A percentile compares a stretch with the other conserved stretches of the same genome.
phyloP scores from a whole-genome alignment of 1,140 invertebrate genomes.

The Triops longicaudatus region DNA sequence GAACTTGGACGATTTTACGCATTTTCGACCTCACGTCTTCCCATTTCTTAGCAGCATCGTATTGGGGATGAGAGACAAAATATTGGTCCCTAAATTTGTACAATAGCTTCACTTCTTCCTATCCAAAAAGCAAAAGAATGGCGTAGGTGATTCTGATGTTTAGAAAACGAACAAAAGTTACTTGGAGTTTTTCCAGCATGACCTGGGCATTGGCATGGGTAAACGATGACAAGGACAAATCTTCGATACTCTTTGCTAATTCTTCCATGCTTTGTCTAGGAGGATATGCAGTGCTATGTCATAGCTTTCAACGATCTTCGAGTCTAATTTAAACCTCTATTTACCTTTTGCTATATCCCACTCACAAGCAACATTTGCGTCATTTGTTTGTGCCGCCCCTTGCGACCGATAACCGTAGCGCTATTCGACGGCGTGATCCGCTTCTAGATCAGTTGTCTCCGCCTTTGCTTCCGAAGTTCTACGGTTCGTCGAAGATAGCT shows the following conservation, averaged over 20 bases:
- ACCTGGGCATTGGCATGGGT: not conserved
- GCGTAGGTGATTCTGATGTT: not conserved
- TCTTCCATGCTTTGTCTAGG: not conserved
- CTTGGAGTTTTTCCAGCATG: constrained; percentile 6
- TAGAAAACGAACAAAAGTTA: not conserved
- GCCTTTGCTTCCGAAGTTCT: no score
- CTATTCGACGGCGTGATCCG: no score
- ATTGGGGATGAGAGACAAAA: not conserved
- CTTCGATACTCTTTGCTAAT: not conserved
- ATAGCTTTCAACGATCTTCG: no score
- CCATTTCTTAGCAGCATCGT: constrained; percentile 43
- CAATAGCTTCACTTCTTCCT: not conserved
- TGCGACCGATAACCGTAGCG: no score
- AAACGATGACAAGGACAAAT: not conserved
- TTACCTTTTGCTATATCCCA: no score
- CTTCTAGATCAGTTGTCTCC: no score
- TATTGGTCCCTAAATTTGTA: constrained; percentile 1
- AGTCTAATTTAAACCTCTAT: no score
- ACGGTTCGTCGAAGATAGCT: no score
- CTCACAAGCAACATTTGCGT: no score
- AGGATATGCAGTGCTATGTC: not conserved
- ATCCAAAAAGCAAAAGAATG: not conserved
- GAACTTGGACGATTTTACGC: constrained; percentile 48
- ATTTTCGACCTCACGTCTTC: constrained; percentile 56
- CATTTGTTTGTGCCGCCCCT: no score